phyloP scores from a whole-genome alignment of 2,113 vertebrate genomes.

The Indicator maculatus region DNA sequence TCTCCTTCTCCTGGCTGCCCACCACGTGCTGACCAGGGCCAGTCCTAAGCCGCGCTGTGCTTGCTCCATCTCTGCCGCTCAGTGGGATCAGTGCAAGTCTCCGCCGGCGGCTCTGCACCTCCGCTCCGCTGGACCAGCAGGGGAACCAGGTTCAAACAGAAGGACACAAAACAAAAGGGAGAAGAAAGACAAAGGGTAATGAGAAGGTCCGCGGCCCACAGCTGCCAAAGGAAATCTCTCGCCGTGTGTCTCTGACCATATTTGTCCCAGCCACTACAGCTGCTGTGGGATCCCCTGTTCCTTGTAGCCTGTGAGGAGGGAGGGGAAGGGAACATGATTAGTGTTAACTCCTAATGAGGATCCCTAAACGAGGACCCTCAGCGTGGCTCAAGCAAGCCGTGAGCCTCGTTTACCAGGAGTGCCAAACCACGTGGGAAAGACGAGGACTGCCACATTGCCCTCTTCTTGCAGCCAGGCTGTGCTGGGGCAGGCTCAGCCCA shows the following conservation, averaged over 20 bases:
- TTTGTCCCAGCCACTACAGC: constrained; percentile 79
- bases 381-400: background rate
- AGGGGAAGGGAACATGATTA: constrained; percentile 49
- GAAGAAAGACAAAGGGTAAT: constrained; percentile 62
- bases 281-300: constrained; percentile 89
- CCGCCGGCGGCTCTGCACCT: constrained; percentile 62
- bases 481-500: background rate
- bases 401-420: background rate
- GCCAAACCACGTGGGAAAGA: fast-evolving
- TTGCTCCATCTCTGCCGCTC: constrained; percentile 4
- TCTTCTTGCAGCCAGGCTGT: background rate
- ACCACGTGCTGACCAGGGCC: background rate
- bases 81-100: constrained; percentile 58
- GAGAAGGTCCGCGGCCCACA: constrained; percentile 49
- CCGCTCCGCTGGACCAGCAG: constrained; percentile 55
- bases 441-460: background rate
- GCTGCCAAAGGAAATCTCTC: constrained; percentile 43
- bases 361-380: fast-evolving
- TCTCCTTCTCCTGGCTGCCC: background rate
- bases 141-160: background rate
- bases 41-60: background rate
- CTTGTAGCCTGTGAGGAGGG: constrained; percentile 83
- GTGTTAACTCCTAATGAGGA: background rate
- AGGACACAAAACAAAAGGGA: constrained; percentile 41
- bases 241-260: constrained; percentile 29